A percentile compares a stretch with the other conserved stretches of the same genome.
Evolutionary conservation across 2,797 vertebrate genomes (phyloP).

Genomic region (Natrix natrix): DNA sequence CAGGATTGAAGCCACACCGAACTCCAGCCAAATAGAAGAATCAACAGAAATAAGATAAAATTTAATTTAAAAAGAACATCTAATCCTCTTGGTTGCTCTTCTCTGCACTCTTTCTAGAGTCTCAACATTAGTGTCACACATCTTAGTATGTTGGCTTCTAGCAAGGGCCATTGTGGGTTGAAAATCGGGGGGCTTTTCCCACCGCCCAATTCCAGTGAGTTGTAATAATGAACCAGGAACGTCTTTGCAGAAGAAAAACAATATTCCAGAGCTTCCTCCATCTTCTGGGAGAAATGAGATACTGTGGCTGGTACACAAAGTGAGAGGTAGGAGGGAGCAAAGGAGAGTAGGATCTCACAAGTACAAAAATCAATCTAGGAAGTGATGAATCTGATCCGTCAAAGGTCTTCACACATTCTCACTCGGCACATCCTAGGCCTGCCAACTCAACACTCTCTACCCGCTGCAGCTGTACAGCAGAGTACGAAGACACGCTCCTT

Average conservation of each 20-base stretch:
- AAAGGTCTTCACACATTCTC: not conserved
- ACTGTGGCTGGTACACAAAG: not conserved
- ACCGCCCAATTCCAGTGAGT: slow-evolving; percentile 22
- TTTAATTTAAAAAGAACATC: not conserved
- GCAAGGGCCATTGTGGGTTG: not conserved
- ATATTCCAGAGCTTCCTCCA: not conserved
- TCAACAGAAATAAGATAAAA: not conserved
- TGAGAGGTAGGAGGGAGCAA: not conserved
- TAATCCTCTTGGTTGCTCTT: too few relatives aligned
- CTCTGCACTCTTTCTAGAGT: too few relatives aligned
- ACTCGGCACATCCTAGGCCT: not conserved
- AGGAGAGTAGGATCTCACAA: not conserved
- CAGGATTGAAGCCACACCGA: not conserved
- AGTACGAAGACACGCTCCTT: not conserved
- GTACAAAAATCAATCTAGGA: not conserved
- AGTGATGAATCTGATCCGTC: not conserved
- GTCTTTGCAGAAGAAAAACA: slow-evolving; percentile 18
- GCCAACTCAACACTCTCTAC: not conserved
- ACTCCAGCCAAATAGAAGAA: not conserved
- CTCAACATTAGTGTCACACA: too few relatives aligned
- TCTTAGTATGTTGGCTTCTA: slow-evolving; percentile 1
- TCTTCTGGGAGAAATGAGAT: not conserved
- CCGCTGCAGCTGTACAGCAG: not conserved
- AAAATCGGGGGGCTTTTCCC: slow-evolving; percentile 25
- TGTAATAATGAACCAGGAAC: not conserved